These are phyloP conservation scores for Xyrichtys novacula DNA, from an alignment of 2,797 vertebrate species.

Conservation along the genomic window DNA sequence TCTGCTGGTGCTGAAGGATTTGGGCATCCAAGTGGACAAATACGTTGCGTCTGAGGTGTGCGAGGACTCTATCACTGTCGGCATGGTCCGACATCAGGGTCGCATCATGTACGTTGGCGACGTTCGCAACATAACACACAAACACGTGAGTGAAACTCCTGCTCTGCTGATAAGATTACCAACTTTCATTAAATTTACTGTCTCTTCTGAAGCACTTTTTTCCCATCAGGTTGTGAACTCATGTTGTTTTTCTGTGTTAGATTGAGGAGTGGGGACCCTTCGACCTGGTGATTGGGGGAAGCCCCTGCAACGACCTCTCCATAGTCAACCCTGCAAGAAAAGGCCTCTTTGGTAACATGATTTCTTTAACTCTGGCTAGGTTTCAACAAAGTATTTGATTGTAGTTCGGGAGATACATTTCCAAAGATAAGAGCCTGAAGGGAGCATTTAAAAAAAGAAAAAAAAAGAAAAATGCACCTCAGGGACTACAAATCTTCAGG, in stretches of 20 bases:
- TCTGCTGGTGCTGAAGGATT: slow-evolving; percentile 92
- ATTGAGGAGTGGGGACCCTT: slow-evolving; percentile 97
- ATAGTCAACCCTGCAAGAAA: slow-evolving; percentile 93
- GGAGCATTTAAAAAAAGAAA: too few relatives aligned
- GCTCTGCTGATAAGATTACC: too few relatives aligned
- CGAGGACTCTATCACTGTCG: slow-evolving; percentile 91
- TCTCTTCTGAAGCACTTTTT: background rate
- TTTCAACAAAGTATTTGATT: too few relatives aligned
- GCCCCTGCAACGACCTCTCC: slow-evolving; percentile 93
- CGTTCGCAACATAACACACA: slow-evolving; percentile 91
- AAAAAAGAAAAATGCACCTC: too few relatives aligned
- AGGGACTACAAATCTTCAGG: too few relatives aligned
- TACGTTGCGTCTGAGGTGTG: slow-evolving; percentile 95
- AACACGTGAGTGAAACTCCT: slow-evolving; percentile 83
- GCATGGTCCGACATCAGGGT: slow-evolving; percentile 90
- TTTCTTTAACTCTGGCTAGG: background rate
- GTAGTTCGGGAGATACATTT: too few relatives aligned
- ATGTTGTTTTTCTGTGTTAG: slow-evolving; percentile 67
- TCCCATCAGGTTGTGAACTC: background rate
- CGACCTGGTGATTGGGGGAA: slow-evolving; percentile 95
- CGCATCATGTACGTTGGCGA: slow-evolving; percentile 93
- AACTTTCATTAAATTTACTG: too few relatives aligned
- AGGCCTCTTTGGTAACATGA: slow-evolving; percentile 89
- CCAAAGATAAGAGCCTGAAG: too few relatives aligned
- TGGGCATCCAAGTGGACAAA: slow-evolving; percentile 93